Conservation (phyloP, 2,113 vertebrate species). For the Tenrec ecaudatus region DNA sequence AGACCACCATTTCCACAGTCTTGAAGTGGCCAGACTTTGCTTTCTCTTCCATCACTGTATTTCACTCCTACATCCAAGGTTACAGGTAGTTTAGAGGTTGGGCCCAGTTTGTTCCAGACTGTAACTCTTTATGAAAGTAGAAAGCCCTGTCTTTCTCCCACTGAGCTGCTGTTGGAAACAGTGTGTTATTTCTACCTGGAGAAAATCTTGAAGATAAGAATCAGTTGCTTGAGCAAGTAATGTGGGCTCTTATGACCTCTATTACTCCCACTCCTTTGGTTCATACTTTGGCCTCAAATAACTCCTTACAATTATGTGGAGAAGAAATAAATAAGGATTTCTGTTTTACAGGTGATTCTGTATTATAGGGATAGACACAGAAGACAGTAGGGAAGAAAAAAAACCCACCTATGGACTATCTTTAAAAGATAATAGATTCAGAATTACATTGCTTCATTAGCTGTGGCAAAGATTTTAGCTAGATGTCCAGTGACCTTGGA, state of each 20-base stretch:
- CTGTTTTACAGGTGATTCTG: slow-evolving; percentile 8
- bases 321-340: background rate
- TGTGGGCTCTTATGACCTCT: background rate
- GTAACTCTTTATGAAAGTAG: too few relatives aligned
- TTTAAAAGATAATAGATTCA: background rate
- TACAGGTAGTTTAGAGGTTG: too few relatives aligned
- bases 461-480: background rate
- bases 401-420: background rate
- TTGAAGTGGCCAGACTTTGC: too few relatives aligned
- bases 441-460: background rate
- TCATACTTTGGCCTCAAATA: background rate
- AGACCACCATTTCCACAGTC: too few relatives aligned
- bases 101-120: too few relatives aligned
- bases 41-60: too few relatives aligned
- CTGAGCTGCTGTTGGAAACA: background rate
- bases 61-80: too few relatives aligned
- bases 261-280: background rate
- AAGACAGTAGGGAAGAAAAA: background rate
- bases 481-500: background rate
- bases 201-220: background rate
- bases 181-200: background rate
- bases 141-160: too few relatives aligned
- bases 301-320: slow-evolving; percentile 20
- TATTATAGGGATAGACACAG: background rate
- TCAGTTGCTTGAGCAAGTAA: slow-evolving; percentile 4